Conservation (phyloP, 2,113 vertebrate genomes). For the Microcebus griseorufus region DNA sequence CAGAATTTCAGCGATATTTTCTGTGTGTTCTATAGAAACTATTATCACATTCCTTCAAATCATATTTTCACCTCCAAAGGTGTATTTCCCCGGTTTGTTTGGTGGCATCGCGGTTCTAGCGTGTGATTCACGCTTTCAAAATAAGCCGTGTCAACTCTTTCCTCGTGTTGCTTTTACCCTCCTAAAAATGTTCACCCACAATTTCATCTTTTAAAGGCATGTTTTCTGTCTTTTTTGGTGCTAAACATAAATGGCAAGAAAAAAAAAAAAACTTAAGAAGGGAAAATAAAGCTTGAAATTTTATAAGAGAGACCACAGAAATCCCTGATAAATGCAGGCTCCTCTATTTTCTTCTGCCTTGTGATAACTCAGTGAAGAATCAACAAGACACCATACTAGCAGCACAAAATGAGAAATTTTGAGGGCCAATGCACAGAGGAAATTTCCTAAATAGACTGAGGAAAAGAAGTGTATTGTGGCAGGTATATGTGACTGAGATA, state of each 20-base stretch:
- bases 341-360: background rate
- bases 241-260: conserved; percentile 49
- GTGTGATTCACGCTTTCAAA: conserved; percentile 63
- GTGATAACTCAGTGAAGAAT: background rate
- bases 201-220: conserved; percentile 71
- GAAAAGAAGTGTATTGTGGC: background rate
- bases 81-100: conserved; percentile 34
- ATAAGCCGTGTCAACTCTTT: background rate
- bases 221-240: conserved; percentile 72
- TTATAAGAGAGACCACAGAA: background rate
- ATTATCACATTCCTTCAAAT: conserved; percentile 66
- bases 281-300: background rate
- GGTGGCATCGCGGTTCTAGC: conserved; percentile 31
- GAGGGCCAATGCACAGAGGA: conserved; percentile 23
- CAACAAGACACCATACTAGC: background rate
- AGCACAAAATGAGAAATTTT: conserved; percentile 1
- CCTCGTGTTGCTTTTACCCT: conserved; percentile 58
- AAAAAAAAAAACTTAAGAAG: background rate
- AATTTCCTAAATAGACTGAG: background rate
- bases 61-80: conserved; percentile 24
- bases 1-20: conserved; percentile 50
- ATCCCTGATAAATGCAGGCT: background rate
- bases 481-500: background rate
- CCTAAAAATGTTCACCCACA: conserved; percentile 75
- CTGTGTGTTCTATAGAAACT: conserved; percentile 33